Conservation (phyloP, 2,888 invertebrate species). For the Teleiodes luculella region DNA sequence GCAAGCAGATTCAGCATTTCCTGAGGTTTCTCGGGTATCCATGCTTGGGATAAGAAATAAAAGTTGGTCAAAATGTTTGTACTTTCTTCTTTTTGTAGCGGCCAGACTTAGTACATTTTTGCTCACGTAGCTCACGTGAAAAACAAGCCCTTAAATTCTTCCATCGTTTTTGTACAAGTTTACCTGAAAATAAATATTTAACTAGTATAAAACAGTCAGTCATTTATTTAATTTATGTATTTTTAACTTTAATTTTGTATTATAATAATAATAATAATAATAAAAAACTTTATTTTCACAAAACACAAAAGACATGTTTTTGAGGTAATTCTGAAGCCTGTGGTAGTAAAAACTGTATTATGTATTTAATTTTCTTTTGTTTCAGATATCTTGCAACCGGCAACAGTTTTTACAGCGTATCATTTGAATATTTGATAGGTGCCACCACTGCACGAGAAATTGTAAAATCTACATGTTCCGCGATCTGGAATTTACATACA, state of each 20-base stretch:
- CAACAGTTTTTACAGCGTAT: conserved; percentile 10
- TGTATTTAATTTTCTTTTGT: conserved; percentile 11
- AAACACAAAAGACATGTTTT: no score
- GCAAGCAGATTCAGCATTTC: no score
- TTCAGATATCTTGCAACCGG: conserved; percentile 16
- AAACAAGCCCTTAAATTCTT: no score
- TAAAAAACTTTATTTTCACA: no score
- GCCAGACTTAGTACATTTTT: conserved; percentile 13
- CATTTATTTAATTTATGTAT: no score
- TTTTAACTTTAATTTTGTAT: no score
- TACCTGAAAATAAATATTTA: conserved; percentile 12
- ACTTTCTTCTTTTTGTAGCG: conserved; percentile 11
- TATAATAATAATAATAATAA: no score
- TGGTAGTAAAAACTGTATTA: no score
- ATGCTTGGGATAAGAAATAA: conserved; percentile 7
- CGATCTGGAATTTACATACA: conserved; percentile 12
- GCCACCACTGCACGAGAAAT: conserved; percentile 15
- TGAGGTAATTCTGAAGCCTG: no score
- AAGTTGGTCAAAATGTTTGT: conserved; percentile 4
- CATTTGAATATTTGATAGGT: conserved; percentile 14
- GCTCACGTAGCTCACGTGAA: conserved; percentile 8
- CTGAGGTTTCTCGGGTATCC: not conserved
- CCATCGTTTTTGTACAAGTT: conserved; percentile 9
- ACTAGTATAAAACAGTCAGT: conserved; percentile 4
- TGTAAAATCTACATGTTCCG: conserved; percentile 15